Evolutionary conservation across 2,797 vertebrate species (phyloP).

Genomic region (Periparus ater): DNA sequence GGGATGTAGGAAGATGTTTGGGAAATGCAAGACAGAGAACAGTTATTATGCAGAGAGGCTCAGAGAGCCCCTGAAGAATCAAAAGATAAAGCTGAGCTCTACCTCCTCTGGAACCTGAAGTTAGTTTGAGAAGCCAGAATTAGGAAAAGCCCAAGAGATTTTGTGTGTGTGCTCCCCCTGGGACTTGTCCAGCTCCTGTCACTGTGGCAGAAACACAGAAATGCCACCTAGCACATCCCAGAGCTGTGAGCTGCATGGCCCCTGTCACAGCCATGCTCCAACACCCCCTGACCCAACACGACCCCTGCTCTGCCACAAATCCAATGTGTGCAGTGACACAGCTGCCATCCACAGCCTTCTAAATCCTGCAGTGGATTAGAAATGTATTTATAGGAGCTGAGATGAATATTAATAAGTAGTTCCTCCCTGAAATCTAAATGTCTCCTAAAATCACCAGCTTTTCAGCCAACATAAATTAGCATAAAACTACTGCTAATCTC

Average conservation of each 20-base stretch:
- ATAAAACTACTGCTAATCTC: neutral
- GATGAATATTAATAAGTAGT: conserved; percentile 43
- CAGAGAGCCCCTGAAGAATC: neutral
- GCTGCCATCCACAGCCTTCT: neutral
- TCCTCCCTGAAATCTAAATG: neutral
- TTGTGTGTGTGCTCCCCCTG: neutral
- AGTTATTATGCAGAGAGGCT: neutral
- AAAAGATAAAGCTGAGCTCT: neutral
- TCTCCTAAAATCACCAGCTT: conserved; percentile 9
- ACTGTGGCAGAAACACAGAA: neutral
- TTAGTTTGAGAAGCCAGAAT: neutral
- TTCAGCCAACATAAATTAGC: conserved; percentile 19
- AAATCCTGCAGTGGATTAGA: conserved; percentile 32
- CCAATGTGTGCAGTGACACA: neutral
- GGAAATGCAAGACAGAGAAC: neutral
- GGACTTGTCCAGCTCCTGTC: neutral
- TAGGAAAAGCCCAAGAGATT: neutral
- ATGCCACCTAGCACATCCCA: neutral
- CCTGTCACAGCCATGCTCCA: neutral
- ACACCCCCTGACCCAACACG: neutral
- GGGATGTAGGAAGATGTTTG: neutral
- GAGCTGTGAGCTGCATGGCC: neutral
- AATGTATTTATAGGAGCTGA: neutral
- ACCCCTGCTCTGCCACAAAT: neutral
- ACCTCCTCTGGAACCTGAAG: neutral